Base-by-base conservation (phyloP, 2,888 invertebrate genomes). In the Heliothis peltigera region DNA sequence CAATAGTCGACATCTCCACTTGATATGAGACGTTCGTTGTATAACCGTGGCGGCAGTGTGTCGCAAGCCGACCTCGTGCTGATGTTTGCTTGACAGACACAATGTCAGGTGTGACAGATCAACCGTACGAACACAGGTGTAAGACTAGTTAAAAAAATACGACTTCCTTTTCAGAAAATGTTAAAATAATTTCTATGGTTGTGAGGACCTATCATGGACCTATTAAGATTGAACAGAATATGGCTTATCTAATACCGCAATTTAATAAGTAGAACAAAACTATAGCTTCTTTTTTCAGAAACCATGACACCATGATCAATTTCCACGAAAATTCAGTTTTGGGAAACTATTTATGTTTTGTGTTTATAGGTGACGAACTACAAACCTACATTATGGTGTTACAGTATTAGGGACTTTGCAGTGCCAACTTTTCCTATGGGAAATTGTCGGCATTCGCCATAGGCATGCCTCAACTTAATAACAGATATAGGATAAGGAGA, bases 51-150 rank as follows among this genome's bases (percentile, higher is more conserved):
- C 54, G 60, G 53, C 44, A 6, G 77, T 75, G 75, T 86, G 85
- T 83, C 81, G 77, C 81, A 84, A 84, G 28, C 46, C 70, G 79
- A 75, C 84, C 85, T 83, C 80, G 73, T 52, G 47, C 18, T 75
- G 69, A 64, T 70, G 57, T 15, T 42, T 49, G 61, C 52, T 35
- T 78, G 84, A 84, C 77, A 78, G 80, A 76, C 64, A 73, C 79
- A 79, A 80, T 82, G 83, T 84, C 83, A 81, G 54, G 67, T 62
- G 76, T 76, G 84, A 81, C 81, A 81, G 75, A 22, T 77, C 76
- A 53, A 62, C 64, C 66, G 64, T 39, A 54, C 18, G 39, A 47
- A 46, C 46, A 52, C 19, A 55, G 58, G 46, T 52, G 15, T 5
- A 22, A 35, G n/a, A 22, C 22, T 12, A 4, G 4, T 35, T 35